A percentile compares a stretch with the other conserved stretches of the same genome.
Evolutionary conservation across 2,797 vertebrate genomes (phyloP).

Genomic region (Halcyon leucocephala): DNA sequence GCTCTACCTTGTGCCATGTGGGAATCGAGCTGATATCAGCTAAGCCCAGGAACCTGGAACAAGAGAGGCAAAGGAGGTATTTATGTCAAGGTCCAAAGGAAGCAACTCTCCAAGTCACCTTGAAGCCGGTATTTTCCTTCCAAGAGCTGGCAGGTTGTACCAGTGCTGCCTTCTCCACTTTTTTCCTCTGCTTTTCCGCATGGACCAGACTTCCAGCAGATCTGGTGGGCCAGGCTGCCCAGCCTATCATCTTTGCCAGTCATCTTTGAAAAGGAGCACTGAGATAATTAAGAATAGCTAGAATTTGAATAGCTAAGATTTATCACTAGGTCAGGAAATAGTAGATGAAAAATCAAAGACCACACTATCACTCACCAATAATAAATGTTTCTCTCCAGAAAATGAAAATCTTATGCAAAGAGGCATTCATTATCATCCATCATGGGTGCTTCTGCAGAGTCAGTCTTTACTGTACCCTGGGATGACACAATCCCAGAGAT

Average conservation of each 20-base stretch:
- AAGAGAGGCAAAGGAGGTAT: background rate
- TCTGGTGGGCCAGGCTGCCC: background rate
- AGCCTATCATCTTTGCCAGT: background rate
- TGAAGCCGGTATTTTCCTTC: background rate
- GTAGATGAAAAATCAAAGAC: background rate
- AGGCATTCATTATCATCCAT: background rate
- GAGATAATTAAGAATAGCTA: background rate
- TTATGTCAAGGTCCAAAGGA: background rate
- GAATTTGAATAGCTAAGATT: background rate
- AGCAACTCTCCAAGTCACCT: background rate
- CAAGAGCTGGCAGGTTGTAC: background rate
- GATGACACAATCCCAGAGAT: background rate
- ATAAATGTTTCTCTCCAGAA: background rate
- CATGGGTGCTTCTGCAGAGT: background rate
- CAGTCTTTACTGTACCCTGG: background rate
- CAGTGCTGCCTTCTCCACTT: background rate
- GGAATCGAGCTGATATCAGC: background rate
- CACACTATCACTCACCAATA: background rate
- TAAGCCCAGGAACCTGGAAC: too few relatives aligned
- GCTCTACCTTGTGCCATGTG: background rate
- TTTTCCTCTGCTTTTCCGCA: background rate
- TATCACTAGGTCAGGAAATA: background rate
- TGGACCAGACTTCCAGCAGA: background rate
- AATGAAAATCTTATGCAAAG: constrained; percentile 24
- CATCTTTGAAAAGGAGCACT: background rate